Evolutionary conservation across 2,888 invertebrate species (phyloP).

Genomic region (Crematogaster levior): DNA sequence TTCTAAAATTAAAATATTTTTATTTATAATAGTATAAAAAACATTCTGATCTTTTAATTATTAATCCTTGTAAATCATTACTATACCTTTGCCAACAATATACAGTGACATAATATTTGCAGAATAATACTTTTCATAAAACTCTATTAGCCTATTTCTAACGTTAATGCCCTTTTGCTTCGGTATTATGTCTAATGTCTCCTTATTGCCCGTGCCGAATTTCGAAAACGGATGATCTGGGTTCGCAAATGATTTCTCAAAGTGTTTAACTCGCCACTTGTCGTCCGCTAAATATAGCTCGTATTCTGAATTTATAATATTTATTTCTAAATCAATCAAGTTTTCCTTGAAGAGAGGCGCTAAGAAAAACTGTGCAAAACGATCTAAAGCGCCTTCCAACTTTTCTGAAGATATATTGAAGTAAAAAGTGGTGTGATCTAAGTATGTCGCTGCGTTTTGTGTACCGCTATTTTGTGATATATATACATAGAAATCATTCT

Average conservation of each 20-base stretch:
- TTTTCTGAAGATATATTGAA: constrained; percentile 96
- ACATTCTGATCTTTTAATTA: too few relatives aligned
- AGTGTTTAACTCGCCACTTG: constrained; percentile 95
- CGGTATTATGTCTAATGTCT: constrained; percentile 93
- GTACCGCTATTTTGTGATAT: constrained; percentile 96
- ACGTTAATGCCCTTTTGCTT: constrained; percentile 94
- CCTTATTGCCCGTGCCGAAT: constrained; percentile 96
- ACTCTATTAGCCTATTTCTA: constrained; percentile 94
- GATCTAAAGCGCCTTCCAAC: constrained; percentile 93
- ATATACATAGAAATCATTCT: constrained; percentile 96
- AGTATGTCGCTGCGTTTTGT: constrained; percentile 96
- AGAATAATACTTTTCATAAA: constrained; percentile 97
- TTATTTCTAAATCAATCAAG: constrained; percentile 97
- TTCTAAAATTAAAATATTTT: too few relatives aligned
- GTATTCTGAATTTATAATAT: constrained; percentile 98
- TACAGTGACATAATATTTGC: constrained; percentile 97
- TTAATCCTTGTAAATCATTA: neutral
- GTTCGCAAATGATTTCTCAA: constrained; percentile 93
- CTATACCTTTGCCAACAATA: constrained; percentile 94
- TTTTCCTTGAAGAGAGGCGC: constrained; percentile 96
- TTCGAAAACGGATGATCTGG: constrained; percentile 94
- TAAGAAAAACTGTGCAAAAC: constrained; percentile 99
- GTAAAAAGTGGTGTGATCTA: constrained; percentile 97
- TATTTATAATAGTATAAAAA: too few relatives aligned
- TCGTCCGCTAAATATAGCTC: constrained; percentile 97